Evolutionary conservation across 2,888 invertebrate species (phyloP).

Genomic region (Fragum sueziense): DNA sequence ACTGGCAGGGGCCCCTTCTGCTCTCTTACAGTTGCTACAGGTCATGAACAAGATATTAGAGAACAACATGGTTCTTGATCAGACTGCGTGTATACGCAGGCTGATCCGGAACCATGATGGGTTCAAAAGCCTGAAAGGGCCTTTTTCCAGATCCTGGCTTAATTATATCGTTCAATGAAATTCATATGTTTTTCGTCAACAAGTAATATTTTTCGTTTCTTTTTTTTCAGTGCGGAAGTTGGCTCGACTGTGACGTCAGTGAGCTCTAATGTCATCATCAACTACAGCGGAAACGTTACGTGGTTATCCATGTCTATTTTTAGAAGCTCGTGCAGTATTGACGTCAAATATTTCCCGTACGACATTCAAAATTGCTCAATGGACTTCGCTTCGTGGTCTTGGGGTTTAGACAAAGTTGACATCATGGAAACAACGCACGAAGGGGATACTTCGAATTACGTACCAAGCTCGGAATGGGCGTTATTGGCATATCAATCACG

Average conservation of each 20-base stretch:
- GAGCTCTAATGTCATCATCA: constrained; percentile 85
- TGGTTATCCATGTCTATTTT: constrained; percentile 85
- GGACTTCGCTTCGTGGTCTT: constrained; percentile 85
- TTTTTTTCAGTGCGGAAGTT: constrained; percentile 79
- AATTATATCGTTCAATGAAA: too few species aligned
- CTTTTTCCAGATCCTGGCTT: too few species aligned
- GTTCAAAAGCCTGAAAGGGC: too few species aligned
- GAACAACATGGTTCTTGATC: too few species aligned
- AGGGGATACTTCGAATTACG: constrained; percentile 94
- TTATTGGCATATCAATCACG: constrained; percentile 85
- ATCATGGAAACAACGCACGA: constrained; percentile 85
- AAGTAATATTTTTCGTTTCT: neutral
- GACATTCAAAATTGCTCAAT: constrained; percentile 85
- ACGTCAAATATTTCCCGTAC: constrained; percentile 85
- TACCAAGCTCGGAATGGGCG: constrained; percentile 95
- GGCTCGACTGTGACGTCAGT: constrained; percentile 79
- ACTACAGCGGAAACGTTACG: constrained; percentile 84
- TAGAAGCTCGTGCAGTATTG: constrained; percentile 84
- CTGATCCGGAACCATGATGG: too few species aligned
- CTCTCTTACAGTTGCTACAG: too few species aligned
- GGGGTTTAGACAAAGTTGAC: constrained; percentile 83
- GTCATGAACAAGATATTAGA: too few species aligned
- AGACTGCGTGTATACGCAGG: too few species aligned
- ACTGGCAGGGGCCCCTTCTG: too few species aligned
- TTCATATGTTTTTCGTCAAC: neutral